Base-by-base conservation (phyloP, 2,888 invertebrate species). In the Nasonovia ribisnigri region DNA sequence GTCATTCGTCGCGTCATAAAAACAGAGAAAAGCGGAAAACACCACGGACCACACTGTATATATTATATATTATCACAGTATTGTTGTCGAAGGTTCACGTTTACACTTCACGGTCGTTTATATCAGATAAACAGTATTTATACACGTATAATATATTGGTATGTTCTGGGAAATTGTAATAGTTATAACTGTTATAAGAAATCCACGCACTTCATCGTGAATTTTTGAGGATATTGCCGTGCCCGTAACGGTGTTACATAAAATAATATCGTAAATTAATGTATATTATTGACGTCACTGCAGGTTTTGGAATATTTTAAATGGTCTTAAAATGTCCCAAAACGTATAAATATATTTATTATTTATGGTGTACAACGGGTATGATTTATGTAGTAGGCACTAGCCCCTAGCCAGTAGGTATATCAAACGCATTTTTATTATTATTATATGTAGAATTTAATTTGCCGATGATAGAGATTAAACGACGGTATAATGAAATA, bases 51-150 rank as follows among this genome's bases (percentile, higher is more conserved):
- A 5, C 6, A 77, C 77, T 77, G 36, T 77, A 36, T 77, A 67
- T 67, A 67, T 67, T 77, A 36, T 20, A 77, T 77, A 77, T 77
- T 77, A 77, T 77, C 77, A 77, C 77, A 36, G 36, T 77, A 77
- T 77, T 77, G 13, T 57, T 54, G 57, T 88, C 26, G 26, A 36
- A 29, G 42, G 87, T 87, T 16, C 46, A 5, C 29, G 43, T 84
- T 86, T 48, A 86, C 46, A 86, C 46, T 86, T 46, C 86, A 86
- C 46, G 46, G 86, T 46, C 26, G 29, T 46, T 86, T 46, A 5
- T 86, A 84, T 46, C 29, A 77, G 77, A 36, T 77, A 77, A 77
- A 77, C 36, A 77, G 36, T 77, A 77, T 77, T 77, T 36, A 77
- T 77, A 36, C 77, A 36, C 36, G 20, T 36, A 36, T 20, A 6